Percentiles rank a stretch among this genome's conserved stretches.
Conservation (phyloP, 2,113 vertebrate genomes). For the Burhinus bistriatus region DNA sequence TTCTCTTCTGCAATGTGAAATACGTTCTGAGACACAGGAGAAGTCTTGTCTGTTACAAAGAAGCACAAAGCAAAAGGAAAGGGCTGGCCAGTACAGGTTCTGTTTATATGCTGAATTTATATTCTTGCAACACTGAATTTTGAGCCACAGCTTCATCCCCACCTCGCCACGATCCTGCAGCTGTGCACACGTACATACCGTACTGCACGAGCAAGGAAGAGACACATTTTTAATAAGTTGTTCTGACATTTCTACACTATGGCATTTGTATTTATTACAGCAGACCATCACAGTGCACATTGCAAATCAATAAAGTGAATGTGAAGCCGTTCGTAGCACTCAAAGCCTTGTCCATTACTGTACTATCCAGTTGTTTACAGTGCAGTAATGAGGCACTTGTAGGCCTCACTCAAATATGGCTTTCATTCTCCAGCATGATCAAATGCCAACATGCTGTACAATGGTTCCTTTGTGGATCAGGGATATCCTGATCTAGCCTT, state of each 20-base stretch:
- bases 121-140: not conserved
- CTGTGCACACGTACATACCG: not conserved
- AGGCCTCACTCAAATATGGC: conserved; percentile 52
- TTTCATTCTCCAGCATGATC: conserved; percentile 54
- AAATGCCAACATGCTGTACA: conserved; percentile 48
- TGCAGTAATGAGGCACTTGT: conserved; percentile 59
- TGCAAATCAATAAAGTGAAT: conserved; percentile 63
- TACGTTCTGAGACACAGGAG: not conserved
- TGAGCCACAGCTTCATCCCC: not conserved
- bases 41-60: not conserved
- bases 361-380: conserved; percentile 52
- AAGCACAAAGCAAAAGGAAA: not conserved
- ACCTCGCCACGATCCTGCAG: not conserved
- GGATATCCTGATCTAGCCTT: not conserved
- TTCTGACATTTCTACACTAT: conserved; percentile 58
- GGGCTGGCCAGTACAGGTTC: not conserved
- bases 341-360: conserved; percentile 51
- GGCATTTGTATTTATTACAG: conserved; percentile 60
- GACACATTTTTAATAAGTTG: conserved; percentile 53
- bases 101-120: conserved; percentile 2
- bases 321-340: conserved; percentile 12
- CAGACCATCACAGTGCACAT: conserved; percentile 43
- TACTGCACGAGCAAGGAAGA: not conserved
- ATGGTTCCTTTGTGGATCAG: conserved; percentile 42
- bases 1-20: not conserved